Conservation (phyloP, 2,888 invertebrate species). For the Sussaba pulchella region DNA sequence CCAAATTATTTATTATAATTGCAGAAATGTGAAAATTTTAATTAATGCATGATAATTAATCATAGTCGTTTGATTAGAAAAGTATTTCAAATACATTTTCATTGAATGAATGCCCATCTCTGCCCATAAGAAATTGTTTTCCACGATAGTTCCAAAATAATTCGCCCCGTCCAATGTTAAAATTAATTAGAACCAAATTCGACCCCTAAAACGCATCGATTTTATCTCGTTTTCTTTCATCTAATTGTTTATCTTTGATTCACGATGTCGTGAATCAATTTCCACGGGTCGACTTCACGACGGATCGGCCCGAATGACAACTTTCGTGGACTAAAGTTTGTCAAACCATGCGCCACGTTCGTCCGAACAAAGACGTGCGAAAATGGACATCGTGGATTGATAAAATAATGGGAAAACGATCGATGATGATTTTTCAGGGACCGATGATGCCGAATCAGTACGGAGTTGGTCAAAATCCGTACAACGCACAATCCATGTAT, state of each 20-base stretch:
- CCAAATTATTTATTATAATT: too few relatives aligned
- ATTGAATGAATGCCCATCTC: too few relatives aligned
- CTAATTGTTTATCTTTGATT: background rate
- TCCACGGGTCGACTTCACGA: slow-evolving; percentile 24
- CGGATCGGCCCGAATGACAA: slow-evolving; percentile 20
- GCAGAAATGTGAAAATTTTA: too few relatives aligned
- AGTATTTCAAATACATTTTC: too few relatives aligned
- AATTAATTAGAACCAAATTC: slow-evolving; percentile 37
- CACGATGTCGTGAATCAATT: background rate
- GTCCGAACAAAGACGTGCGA: slow-evolving; percentile 1
- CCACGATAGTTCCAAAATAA: slow-evolving; percentile 47
- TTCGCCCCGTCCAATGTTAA: slow-evolving; percentile 25
- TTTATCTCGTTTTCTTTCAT: slow-evolving; percentile 8
- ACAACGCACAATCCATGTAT: slow-evolving; percentile 73
- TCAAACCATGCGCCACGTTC: background rate
- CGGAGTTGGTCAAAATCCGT: slow-evolving; percentile 78
- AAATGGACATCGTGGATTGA: background rate
- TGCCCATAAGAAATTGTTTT: slow-evolving; percentile 22
- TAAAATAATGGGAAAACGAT: slow-evolving; percentile 11
- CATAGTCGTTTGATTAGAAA: too few relatives aligned
- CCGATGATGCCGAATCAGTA: slow-evolving; percentile 78
- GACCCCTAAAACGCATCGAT: slow-evolving; percentile 10
- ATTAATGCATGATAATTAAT: too few relatives aligned
- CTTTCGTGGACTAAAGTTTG: slow-evolving; percentile 27
- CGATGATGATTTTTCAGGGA: slow-evolving; percentile 66